Evolutionary conservation across 53 echinoderm and acorn worm genomes (phyloP), one percentile per base, ranked within the genome.

Genomic region (Zoroaster sp.): DNA sequence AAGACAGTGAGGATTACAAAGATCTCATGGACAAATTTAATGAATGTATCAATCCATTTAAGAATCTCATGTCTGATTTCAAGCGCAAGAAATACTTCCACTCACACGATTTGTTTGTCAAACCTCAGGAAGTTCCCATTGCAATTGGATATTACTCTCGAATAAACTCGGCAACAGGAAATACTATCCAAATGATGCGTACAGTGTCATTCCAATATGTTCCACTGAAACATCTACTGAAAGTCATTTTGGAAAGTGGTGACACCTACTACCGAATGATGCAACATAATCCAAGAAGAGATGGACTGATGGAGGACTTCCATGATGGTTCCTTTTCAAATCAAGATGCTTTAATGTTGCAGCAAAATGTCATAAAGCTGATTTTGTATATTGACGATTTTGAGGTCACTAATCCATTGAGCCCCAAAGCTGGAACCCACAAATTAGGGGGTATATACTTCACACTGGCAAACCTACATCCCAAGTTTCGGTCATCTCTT

Each of bases 371-470:
- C 65, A 63, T 63, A 14, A 63, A 63, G 20, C 4, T 63, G 20
- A 63, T 63, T 63, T 21, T n/a, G n/a, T n/a, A n/a, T n/a, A n/a
- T n/a, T n/a, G n/a, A n/a, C n/a, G n/a, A n/a, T n/a, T n/a, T n/a
- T n/a, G 89, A 89, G 68, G 93, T 89, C 21, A 75, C 89, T 6
- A 92, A 92, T 33, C 93, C 93, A 8, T 23, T 89, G 18, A 77
- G 93, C 42, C 85, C 89, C 30, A 90, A 85, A 17, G 78, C 90
- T n/a, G 93, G 90, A 45, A 52, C 44, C 4, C 90, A 93, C 66
- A 93, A 93, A 46, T 23, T 90, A 37, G 80, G 87, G 63, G 93
- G 30, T 12, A 87, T 93, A 12, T 93, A 93, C 79, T 93, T 83
- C 46, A 89, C 86, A 36, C 33, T 90, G 20, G 86, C 78, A 11